These are phyloP conservation scores for Pogonomyrmex californicus DNA, from an alignment of 1,140 invertebrate species.

Conservation along the genomic window DNA sequence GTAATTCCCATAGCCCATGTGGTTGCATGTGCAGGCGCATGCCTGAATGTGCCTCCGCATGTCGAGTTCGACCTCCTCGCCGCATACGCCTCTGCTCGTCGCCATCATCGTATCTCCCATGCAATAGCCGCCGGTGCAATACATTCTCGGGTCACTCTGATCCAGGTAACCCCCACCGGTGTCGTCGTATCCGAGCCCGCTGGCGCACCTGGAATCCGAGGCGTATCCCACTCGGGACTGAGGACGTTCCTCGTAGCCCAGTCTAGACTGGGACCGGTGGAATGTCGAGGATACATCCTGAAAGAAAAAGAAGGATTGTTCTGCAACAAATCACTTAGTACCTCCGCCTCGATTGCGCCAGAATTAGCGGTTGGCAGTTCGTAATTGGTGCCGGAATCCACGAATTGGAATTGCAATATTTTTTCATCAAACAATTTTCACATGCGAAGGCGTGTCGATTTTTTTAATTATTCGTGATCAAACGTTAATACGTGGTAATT, in stretches of 20 bases:
- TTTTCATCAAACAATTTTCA: neutral
- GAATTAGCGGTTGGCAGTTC: neutral
- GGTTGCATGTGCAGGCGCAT: slow-evolving; percentile 95
- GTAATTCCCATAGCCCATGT: slow-evolving; percentile 96
- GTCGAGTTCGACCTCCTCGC: slow-evolving; percentile 90
- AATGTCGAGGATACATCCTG: slow-evolving; percentile 82
- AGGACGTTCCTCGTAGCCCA: slow-evolving; percentile 85
- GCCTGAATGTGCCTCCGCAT: slow-evolving; percentile 94
- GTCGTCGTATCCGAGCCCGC: slow-evolving; percentile 84
- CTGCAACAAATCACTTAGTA: neutral
- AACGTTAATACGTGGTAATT: neutral
- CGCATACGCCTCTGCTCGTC: slow-evolving; percentile 83
- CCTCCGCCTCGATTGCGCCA: neutral
- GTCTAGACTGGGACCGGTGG: slow-evolving; percentile 84
- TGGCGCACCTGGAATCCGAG: slow-evolving; percentile 85
- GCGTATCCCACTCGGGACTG: slow-evolving; percentile 85
- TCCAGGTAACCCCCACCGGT: slow-evolving; percentile 85
- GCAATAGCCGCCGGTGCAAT: slow-evolving; percentile 86
- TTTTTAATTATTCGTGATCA: neutral
- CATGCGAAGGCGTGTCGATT: neutral
- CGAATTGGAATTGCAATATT: neutral
- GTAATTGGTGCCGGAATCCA: neutral
- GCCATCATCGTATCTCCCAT: slow-evolving; percentile 87
- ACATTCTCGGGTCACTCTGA: slow-evolving; percentile 85
- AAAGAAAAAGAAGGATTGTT: slow-evolving; percentile 40